phyloP scores from a whole-genome alignment of 2,113 vertebrate species.

The Delphinapterus leucas region DNA sequence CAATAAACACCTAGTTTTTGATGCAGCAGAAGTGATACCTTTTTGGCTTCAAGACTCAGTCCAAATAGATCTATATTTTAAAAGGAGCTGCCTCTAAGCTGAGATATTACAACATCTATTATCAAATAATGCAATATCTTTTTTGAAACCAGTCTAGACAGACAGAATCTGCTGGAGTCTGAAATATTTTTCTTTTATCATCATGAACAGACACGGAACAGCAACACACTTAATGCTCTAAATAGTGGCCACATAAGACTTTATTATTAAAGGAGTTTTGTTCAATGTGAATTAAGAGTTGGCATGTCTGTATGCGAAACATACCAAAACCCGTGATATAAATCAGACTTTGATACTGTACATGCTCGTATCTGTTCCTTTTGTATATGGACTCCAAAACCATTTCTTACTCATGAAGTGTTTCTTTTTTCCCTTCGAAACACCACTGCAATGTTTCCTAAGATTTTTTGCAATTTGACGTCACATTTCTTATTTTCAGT shows the following conservation, averaged over 20 bases:
- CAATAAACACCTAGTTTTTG: not conserved
- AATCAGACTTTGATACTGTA: not conserved
- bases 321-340: not conserved
- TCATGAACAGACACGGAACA: constrained; percentile 50
- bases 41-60: not conserved
- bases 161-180: constrained; percentile 39
- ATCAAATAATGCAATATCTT: constrained; percentile 56
- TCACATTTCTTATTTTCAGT: constrained; percentile 26
- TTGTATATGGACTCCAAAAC: not conserved
- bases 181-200: constrained; percentile 46
- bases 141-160: constrained; percentile 69
- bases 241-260: not conserved
- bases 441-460: not conserved
- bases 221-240: not conserved
- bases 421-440: constrained; percentile 31
- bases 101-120: constrained; percentile 50
- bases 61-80: constrained; percentile 16
- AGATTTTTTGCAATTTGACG: constrained; percentile 36
- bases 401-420: not conserved
- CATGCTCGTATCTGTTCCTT: not conserved
- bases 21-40: not conserved
- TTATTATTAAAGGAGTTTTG: constrained; percentile 23
- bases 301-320: not conserved
- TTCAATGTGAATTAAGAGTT: constrained; percentile 15
- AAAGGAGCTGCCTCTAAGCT: constrained; percentile 26